Evolutionary conservation across 1,140 invertebrate genomes (phyloP), one percentile per base, ranked within the genome.

Genomic region (Zophobas atratus): DNA sequence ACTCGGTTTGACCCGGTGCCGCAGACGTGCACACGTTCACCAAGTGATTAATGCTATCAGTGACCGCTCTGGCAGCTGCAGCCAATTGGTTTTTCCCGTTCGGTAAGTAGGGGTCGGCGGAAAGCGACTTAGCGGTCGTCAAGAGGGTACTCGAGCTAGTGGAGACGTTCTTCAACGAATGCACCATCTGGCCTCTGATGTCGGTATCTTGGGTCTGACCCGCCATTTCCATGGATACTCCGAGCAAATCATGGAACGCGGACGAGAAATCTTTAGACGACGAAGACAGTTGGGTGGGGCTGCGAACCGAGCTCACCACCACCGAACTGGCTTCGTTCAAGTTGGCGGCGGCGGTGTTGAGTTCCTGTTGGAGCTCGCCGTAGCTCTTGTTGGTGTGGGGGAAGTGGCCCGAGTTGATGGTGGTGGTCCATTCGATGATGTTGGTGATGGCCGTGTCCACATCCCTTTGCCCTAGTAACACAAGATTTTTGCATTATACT

Each of bases 1-100:
- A 99, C 84, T 99, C 98, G 85, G 96, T 98, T 88, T 98, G 96
- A 0, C 97, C 80, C 86, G 97, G 95, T 0, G 95, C 94, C 0
- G 94, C 93, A 51, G 92, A 92, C 1, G 94, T 95, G 85, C 94
- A 96, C 60, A 94, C 92, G 86, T 95, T 94, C 79, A 97, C 93
- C 48, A 98, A 88, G 80, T 95, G 92, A 86, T 98, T 98, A 75
- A 99, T 97, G 83, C 94, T 96, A 79, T 98, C 97, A 0, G 96
- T 98, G 2, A 99, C 96, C 1, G 93, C 92, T 49, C 96, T 91
- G 0, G 96, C 96, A 35, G 97, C 96, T 0, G 93, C 91, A 6
- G 95, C 91, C 0, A 98, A 87, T 76, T 97, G 92, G 88, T 97
- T 98, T 86, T 96, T 97, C 0, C 94, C 92, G 85, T 98, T 98